Conservation (phyloP, 2,113 vertebrate species). For the Saccopteryx leptura region DNA sequence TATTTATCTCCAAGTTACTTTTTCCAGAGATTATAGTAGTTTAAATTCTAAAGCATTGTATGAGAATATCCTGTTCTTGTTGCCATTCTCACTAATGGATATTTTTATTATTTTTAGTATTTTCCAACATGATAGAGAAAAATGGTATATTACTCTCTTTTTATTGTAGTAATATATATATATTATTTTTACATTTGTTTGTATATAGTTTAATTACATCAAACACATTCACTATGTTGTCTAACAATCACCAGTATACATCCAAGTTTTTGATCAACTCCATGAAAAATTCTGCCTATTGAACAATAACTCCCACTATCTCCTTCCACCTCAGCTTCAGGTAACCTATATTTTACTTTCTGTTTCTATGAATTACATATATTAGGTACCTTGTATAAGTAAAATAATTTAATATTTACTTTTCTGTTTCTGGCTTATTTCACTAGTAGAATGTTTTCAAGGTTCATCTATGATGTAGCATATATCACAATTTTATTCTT, state of each 20-base stretch:
- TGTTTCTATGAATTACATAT: neutral
- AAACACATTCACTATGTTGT: neutral
- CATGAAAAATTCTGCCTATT: neutral
- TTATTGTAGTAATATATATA: neutral
- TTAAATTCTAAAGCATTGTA: neutral
- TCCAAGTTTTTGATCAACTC: neutral
- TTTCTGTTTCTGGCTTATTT: neutral
- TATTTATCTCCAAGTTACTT: neutral
- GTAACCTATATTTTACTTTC: neutral
- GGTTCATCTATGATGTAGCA: neutral
- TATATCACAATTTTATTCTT: neutral
- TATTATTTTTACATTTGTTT: neutral
- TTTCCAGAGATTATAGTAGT: neutral
- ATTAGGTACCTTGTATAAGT: neutral
- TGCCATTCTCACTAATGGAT: neutral
- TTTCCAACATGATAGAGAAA: neutral
- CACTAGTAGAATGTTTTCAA: neutral
- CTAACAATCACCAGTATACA: neutral
- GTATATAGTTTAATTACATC: neutral
- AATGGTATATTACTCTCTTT: neutral
- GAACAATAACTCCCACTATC: neutral
- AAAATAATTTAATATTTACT: neutral
- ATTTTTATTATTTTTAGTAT: neutral
- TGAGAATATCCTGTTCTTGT: neutral
- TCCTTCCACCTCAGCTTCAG: neutral